These are phyloP conservation scores for Acronicta psi DNA, from an alignment of 2,888 invertebrate species.

Conservation along the genomic window DNA sequence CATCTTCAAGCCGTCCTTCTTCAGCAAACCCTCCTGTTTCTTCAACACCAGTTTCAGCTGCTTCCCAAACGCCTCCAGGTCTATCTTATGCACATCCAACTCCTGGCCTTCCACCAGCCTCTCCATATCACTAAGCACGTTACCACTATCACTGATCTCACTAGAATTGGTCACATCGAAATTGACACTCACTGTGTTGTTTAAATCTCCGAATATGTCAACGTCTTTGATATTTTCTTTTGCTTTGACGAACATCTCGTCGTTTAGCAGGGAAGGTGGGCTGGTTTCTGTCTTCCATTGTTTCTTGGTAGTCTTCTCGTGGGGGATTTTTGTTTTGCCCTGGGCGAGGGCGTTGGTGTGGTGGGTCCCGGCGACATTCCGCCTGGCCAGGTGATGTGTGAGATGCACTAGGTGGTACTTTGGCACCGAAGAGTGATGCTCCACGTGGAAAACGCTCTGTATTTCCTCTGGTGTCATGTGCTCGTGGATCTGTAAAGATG, in stretches of 20 bases:
- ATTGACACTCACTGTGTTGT: slow-evolving; percentile 81
- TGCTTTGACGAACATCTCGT: slow-evolving; percentile 82
- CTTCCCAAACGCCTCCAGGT: slow-evolving; percentile 94
- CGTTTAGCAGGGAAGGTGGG: slow-evolving; percentile 80
- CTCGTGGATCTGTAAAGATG: slow-evolving; percentile 94
- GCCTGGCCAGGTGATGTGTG: slow-evolving; percentile 89
- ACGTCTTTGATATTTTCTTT: slow-evolving; percentile 79
- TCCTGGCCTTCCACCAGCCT: slow-evolving; percentile 76
- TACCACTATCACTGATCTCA: slow-evolving; percentile 73
- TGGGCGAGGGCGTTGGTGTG: slow-evolving; percentile 65
- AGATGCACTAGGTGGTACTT: slow-evolving; percentile 95
- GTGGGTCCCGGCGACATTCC: slow-evolving; percentile 79
- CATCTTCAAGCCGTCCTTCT: slow-evolving; percentile 93
- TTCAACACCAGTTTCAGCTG: slow-evolving; percentile 92
- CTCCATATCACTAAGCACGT: slow-evolving; percentile 71
- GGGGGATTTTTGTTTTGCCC: slow-evolving; percentile 74
- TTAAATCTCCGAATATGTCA: slow-evolving; percentile 81
- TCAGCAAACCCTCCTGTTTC: slow-evolving; percentile 93
- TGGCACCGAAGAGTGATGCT: slow-evolving; percentile 93
- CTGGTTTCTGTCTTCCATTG: slow-evolving; percentile 72
- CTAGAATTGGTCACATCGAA: slow-evolving; percentile 81
- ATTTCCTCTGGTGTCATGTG: slow-evolving; percentile 96
- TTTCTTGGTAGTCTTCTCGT: slow-evolving; percentile 74
- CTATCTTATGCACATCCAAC: slow-evolving; percentile 90
- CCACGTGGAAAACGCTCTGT: slow-evolving; percentile 95